Percentiles rank a stretch among this genome's conserved stretches.
Conservation (phyloP, 2,797 vertebrate species). For the Calcarius lapponicus region DNA sequence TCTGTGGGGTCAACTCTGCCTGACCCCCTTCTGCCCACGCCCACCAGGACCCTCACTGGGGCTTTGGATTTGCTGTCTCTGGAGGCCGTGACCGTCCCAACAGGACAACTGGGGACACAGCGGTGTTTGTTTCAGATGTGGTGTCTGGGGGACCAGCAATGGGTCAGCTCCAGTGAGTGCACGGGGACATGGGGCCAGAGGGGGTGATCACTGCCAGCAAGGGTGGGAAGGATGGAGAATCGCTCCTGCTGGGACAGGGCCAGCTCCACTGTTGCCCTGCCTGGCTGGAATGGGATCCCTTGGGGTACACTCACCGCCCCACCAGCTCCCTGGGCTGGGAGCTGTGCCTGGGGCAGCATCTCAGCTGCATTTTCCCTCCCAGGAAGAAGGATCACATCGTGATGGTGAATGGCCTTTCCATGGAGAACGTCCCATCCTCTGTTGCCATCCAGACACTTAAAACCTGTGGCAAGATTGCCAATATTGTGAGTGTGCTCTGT, state of each 20-base stretch:
- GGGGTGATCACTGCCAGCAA: fast-evolving
- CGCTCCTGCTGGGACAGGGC: not conserved
- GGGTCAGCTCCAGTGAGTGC: slow-evolving; percentile 89
- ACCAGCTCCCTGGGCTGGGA: slow-evolving; percentile 22
- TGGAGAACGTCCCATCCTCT: slow-evolving; percentile 87
- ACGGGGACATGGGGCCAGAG: fast-evolving
- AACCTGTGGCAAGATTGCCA: slow-evolving; percentile 83
- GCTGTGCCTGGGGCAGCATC: not conserved
- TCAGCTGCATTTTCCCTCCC: not conserved
- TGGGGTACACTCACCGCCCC: not conserved
- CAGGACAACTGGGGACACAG: slow-evolving; percentile 73
- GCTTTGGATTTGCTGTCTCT: slow-evolving; percentile 94
- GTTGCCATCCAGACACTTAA: slow-evolving; percentile 92
- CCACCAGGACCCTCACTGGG: slow-evolving; percentile 86
- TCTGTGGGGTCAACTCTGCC: not conserved
- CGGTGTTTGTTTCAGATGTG: slow-evolving; percentile 90
- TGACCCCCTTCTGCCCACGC: not conserved
- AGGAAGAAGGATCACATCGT: slow-evolving; percentile 91
- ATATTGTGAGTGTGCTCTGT: slow-evolving; percentile 83
- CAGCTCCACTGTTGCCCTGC: not conserved
- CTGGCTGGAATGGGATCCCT: not conserved
- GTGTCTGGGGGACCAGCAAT: slow-evolving; percentile 87
- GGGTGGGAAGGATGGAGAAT: not conserved
- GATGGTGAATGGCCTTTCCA: slow-evolving; percentile 94
- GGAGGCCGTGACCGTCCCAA: slow-evolving; percentile 86